A percentile compares a stretch with the other conserved stretches of the same genome.
Conservation (phyloP, 2,797 vertebrate species). For the Neosalanx taihuensis region DNA sequence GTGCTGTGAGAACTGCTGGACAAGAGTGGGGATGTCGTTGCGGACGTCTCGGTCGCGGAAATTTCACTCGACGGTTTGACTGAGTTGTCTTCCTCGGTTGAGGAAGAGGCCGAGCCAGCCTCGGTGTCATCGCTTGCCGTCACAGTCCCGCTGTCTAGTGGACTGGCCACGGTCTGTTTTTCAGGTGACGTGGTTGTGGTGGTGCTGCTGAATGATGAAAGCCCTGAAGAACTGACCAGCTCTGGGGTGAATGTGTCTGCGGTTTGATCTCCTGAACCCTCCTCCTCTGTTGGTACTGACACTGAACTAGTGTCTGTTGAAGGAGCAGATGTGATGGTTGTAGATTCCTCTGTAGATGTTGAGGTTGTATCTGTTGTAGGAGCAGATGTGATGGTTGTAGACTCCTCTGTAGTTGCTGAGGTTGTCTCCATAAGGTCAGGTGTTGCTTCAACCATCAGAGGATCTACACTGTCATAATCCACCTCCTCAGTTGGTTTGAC, state of each 20-base stretch:
- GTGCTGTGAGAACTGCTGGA: background rate
- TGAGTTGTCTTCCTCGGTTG: constrained; percentile 8
- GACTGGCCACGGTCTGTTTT: too few relatives aligned
- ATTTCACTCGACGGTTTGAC: background rate
- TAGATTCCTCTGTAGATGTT: background rate
- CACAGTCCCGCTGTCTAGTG: background rate
- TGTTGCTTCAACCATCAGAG: background rate
- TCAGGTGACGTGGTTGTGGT: background rate
- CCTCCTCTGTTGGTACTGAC: background rate
- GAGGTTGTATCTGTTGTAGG: constrained; percentile 10
- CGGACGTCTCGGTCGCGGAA: background rate
- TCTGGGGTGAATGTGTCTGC: background rate
- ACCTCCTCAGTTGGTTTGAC: background rate
- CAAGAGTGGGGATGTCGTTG: constrained; percentile 3
- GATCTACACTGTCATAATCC: background rate
- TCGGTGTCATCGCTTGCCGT: constrained; percentile 17
- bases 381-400: background rate
- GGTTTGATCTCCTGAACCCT: constrained; percentile 26
- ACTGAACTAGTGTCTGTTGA: too few relatives aligned
- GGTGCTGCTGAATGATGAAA: background rate
- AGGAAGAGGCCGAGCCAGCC: constrained; percentile 20
- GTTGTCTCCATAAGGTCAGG: background rate
- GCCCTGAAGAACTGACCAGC: background rate
- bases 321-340: too few relatives aligned
- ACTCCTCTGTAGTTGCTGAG: constrained; percentile 15